Percentiles rank a stretch among this genome's conserved stretches.
Evolutionary conservation across 2,797 vertebrate genomes (phyloP).

Genomic region (Sebastolobus alascanus): DNA sequence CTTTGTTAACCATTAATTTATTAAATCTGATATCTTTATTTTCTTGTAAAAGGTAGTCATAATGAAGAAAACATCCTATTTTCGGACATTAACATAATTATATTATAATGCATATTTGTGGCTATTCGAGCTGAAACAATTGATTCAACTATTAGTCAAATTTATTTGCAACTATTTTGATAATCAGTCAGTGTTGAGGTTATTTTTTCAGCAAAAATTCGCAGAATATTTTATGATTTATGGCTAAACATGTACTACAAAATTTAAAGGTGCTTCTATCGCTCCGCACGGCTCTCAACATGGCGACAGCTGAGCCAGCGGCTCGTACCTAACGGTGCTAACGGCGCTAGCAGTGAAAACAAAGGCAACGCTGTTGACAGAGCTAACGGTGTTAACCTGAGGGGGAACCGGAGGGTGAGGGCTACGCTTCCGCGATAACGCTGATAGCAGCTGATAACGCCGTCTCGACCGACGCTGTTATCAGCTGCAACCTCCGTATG

Average conservation of each 20-base stretch:
- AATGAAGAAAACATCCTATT: background rate
- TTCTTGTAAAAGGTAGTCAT: background rate
- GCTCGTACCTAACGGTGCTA: too few relatives aligned
- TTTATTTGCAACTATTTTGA: background rate
- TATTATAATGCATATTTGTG: background rate
- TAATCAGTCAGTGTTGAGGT: background rate
- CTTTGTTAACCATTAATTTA: background rate
- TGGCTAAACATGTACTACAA: background rate
- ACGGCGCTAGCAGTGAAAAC: too few relatives aligned
- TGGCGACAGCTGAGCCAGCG: too few relatives aligned
- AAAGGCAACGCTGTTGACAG: too few relatives aligned
- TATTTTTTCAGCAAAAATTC: background rate
- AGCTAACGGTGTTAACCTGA: too few relatives aligned
- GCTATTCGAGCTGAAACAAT: background rate
- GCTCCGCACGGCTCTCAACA: too few relatives aligned
- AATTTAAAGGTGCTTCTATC: rapidly evolving
- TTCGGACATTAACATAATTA: background rate
- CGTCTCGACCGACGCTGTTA: too few relatives aligned
- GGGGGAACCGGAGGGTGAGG: too few relatives aligned
- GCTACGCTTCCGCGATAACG: too few relatives aligned
- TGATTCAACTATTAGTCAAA: background rate
- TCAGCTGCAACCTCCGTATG: too few relatives aligned
- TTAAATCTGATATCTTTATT: background rate
- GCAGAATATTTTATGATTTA: background rate
- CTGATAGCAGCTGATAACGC: too few relatives aligned